Conservation (phyloP, 2,888 invertebrate species). For the Monoplex corrugatus region DNA sequence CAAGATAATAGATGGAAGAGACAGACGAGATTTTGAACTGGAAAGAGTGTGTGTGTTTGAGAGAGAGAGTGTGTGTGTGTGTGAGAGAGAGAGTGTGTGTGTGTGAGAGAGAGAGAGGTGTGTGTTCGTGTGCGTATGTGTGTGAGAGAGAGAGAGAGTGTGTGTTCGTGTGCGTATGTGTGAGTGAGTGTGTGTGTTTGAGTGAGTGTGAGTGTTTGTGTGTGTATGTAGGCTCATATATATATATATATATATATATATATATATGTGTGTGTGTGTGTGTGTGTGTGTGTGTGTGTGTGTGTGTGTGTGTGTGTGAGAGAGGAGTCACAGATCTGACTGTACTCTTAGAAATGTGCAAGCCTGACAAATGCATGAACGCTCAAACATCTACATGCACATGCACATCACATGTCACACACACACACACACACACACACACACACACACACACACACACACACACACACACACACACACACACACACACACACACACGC, state of each 20-base stretch:
- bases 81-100: neutral
- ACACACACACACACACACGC: too few species aligned
- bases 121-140: neutral
- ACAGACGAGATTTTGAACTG: too few species aligned
- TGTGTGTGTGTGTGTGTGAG: constrained; percentile 43
- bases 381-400: too few species aligned
- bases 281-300: constrained; percentile 27
- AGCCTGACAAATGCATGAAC: too few species aligned
- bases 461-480: too few species aligned
- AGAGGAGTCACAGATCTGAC: too few species aligned
- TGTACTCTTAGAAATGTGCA: too few species aligned
- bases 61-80: neutral
- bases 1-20: too few species aligned
- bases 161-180: neutral
- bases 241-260: neutral
- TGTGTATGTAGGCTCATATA: neutral
- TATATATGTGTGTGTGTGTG: neutral
- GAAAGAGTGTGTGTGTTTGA: neutral
- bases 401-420: too few species aligned
- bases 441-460: too few species aligned
- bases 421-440: too few species aligned
- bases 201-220: neutral
- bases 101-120: neutral
- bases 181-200: neutral
- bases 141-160: neutral